Evolutionary conservation across 2,888 invertebrate species (phyloP).

Genomic region (Tenthredo amoena): DNA sequence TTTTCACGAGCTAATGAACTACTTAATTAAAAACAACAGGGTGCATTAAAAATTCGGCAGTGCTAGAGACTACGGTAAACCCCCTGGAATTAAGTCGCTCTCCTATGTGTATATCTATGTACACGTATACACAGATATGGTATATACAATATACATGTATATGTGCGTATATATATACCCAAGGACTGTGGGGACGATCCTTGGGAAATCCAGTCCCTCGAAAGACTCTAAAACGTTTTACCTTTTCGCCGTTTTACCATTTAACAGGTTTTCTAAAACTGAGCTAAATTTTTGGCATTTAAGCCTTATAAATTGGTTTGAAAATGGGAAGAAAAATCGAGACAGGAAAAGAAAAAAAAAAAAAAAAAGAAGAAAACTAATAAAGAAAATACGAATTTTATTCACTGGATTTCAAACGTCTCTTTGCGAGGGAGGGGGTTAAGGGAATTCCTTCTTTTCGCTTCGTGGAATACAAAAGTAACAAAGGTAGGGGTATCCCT

Average conservation of each 20-base stretch:
- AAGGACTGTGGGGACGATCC: neutral
- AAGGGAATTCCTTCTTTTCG: neutral
- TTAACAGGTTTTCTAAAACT: neutral
- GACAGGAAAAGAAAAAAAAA: neutral
- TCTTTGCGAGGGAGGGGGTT: neutral
- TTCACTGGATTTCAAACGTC: neutral
- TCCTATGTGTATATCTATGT: neutral
- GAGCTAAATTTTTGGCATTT: neutral
- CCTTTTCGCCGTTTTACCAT: conserved; percentile 1
- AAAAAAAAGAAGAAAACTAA: too few species aligned
- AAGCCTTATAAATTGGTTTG: neutral
- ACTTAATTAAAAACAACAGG: conserved; percentile 42
- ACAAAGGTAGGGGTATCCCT: neutral
- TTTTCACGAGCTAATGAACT: conserved; percentile 44
- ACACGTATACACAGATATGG: neutral
- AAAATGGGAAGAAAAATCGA: neutral
- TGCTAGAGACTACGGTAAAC: neutral
- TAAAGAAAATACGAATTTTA: neutral
- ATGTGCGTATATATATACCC: neutral
- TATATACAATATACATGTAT: neutral
- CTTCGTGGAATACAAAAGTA: neutral
- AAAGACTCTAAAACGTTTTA: conserved; percentile 11
- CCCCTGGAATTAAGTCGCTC: neutral
- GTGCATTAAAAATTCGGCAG: neutral
- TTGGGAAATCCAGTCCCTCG: neutral